Conservation (phyloP, 2,888 invertebrate species). For the Pseudoips prasinana region DNA sequence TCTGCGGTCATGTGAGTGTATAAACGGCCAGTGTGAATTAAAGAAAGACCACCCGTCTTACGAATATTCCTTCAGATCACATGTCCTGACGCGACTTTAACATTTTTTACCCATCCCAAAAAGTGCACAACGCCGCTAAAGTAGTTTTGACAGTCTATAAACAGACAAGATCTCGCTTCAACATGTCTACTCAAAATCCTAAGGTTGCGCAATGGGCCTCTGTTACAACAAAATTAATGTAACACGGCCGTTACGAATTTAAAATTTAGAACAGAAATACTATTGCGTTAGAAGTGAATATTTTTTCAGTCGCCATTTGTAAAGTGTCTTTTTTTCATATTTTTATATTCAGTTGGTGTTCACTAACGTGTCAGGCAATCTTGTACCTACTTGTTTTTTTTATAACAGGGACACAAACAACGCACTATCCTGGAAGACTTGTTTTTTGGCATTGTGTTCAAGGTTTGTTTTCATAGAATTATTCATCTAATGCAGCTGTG, state of each 20-base stretch:
- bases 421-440: conserved; percentile 14
- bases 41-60: no score
- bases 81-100: no score
- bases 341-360: conserved; percentile 62
- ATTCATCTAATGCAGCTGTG: conserved; percentile 4
- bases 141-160: no score
- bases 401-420: conserved; percentile 27
- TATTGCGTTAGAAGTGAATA: conserved; percentile 58
- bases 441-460: conserved; percentile 12
- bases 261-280: conserved; percentile 64
- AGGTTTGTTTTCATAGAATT: conserved; percentile 4
- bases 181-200: no score
- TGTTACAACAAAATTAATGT: conserved; percentile 58
- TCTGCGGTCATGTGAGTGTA: no score
- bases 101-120: no score
- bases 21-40: no score
- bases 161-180: no score
- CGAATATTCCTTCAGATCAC: no score
- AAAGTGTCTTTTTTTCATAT: conserved; percentile 48
- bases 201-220: no score
- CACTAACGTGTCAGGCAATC: conserved; percentile 35
- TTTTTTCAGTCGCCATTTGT: conserved; percentile 55
- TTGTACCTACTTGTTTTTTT: conserved; percentile 18
- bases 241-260: conserved; percentile 64
- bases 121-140: no score